phyloP scores from a whole-genome alignment of 2,888 invertebrate genomes.

The Watsonalla binaria region DNA sequence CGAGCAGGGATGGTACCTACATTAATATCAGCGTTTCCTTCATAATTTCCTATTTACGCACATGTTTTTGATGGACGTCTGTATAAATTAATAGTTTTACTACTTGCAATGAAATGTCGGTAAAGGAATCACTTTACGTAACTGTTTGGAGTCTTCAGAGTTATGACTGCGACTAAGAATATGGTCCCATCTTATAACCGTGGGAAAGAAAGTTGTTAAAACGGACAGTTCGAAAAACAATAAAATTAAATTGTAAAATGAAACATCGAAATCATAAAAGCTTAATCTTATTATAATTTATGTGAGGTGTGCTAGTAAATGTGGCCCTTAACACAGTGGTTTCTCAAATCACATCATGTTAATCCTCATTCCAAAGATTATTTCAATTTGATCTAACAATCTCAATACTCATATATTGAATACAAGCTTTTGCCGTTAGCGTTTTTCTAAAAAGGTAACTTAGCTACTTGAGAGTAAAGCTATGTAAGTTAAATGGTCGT shows the following conservation, averaged over 20 bases:
- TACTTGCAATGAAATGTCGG: constrained; percentile 33
- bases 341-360: neutral
- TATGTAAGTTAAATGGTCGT: too few species aligned
- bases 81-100: constrained; percentile 43
- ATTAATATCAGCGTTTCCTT: neutral
- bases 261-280: constrained; percentile 8
- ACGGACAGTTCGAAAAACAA: constrained; percentile 27
- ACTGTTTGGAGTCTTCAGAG: constrained; percentile 32
- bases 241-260: constrained; percentile 14
- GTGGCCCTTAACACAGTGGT: neutral
- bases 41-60: neutral
- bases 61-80: constrained; percentile 28
- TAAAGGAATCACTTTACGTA: constrained; percentile 28
- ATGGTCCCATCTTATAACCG: constrained; percentile 32
- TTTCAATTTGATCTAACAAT: too few species aligned
- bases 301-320: neutral
- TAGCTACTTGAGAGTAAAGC: too few species aligned
- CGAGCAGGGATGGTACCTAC: neutral
- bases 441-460: too few species aligned
- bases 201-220: constrained; percentile 44
- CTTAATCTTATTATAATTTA: neutral
- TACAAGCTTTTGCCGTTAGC: too few species aligned
- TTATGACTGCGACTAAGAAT: constrained; percentile 28
- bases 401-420: too few species aligned
- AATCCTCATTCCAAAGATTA: too few species aligned